A percentile compares a stretch with the other conserved stretches of the same genome.
Conservation (phyloP, 2,888 invertebrate species). For the Pyrocoelia pectoralis region DNA sequence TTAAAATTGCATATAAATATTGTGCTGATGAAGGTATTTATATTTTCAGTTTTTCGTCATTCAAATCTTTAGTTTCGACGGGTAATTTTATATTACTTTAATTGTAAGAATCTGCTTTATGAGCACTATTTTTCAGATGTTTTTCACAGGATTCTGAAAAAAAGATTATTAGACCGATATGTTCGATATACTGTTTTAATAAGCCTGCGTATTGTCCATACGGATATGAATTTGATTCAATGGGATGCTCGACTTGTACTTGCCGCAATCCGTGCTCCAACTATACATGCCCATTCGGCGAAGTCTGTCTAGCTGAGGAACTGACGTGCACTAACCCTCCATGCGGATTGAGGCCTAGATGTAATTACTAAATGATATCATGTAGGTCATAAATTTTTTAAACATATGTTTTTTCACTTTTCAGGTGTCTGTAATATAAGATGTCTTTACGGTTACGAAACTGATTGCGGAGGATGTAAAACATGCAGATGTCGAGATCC, state of each 20-base stretch:
- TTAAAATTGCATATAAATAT: no score
- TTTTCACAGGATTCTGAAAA: no score
- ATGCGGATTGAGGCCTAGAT: not conserved
- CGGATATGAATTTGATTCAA: conserved; percentile 75
- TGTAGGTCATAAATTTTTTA: no score
- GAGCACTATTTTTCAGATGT: no score
- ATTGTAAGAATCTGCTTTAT: no score
- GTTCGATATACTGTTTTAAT: no score
- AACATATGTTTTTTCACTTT: no score
- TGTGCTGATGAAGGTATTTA: no score
- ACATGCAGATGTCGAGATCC: not conserved
- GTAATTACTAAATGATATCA: not conserved
- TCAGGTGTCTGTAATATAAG: not conserved
- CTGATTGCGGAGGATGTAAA: not conserved
- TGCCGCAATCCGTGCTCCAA: conserved; percentile 87
- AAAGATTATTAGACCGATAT: no score
- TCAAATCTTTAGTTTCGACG: no score
- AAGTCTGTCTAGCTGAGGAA: conserved; percentile 76
- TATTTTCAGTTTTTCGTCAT: no score
- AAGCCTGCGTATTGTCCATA: conserved; percentile 72
- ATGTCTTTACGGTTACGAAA: not conserved
- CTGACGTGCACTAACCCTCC: not conserved
- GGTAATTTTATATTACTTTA: no score
- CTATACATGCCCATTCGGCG: conserved; percentile 72
- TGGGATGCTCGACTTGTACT: conserved; percentile 84